phyloP scores from a whole-genome alignment of 2,797 vertebrate genomes.

The Hypotaenidia okinawae region DNA sequence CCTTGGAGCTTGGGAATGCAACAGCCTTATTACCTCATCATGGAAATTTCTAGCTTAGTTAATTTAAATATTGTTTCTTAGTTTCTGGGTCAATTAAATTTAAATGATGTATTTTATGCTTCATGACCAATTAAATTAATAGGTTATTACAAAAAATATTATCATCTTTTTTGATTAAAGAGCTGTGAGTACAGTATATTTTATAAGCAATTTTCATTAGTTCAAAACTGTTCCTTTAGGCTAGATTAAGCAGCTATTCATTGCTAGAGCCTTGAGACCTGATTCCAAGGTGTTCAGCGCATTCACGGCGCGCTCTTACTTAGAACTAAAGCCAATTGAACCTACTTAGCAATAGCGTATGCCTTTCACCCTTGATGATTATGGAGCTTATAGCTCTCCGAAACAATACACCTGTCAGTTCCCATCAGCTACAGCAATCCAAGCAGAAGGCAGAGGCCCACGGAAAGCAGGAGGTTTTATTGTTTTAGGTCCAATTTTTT shows the following conservation, averaged over 20 bases:
- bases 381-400: conserved; percentile 93
- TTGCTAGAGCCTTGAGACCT: conserved; percentile 86
- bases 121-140: conserved; percentile 99
- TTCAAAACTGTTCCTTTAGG: conserved; percentile 94
- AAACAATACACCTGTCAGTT: conserved; percentile 99
- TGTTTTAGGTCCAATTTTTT: conserved; percentile 89
- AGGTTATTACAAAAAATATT: conserved; percentile 94
- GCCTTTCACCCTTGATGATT: conserved; percentile 94
- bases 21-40: conserved; percentile 84
- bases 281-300: conserved; percentile 91
- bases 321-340: conserved; percentile 99
- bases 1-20: conserved; percentile 78
- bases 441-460: conserved; percentile 92
- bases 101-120: conserved; percentile 98
- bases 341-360: conserved; percentile 93
- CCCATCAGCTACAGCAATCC: conserved; percentile 91
- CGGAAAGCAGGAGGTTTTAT: conserved; percentile 87
- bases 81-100: conserved; percentile 99
- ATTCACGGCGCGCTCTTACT: conserved; percentile 93
- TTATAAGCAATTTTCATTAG: conserved; percentile 99
- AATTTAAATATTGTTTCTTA: conserved; percentile 94
- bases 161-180: conserved; percentile 98
- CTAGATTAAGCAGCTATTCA: conserved; percentile 95
- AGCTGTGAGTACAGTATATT: conserved; percentile 97
- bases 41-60: conserved; percentile 86